phyloP scores from a whole-genome alignment of 2,888 invertebrate species.

The Galeruca laticollis region DNA sequence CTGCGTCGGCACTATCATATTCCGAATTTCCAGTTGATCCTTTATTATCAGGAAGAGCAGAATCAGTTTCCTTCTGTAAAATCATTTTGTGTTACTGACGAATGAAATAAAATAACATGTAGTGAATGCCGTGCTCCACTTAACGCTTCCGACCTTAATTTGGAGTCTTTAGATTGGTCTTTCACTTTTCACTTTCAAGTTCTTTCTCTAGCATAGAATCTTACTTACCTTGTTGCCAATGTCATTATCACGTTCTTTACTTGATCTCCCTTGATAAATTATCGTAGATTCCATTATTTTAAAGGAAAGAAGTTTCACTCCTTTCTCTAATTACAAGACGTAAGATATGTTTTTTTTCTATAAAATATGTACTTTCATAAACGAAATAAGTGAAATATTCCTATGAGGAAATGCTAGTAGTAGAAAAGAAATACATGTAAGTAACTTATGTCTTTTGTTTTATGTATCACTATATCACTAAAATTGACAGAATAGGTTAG shows the following conservation, averaged over 20 bases:
- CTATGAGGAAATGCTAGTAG: not conserved
- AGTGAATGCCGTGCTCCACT: conserved; percentile 58
- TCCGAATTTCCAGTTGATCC: conserved; percentile 60
- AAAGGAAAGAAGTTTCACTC: conserved; percentile 22
- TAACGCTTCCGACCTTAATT: conserved; percentile 61
- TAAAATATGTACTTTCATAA: not conserved
- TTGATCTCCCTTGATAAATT: not conserved
- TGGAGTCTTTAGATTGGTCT: conserved; percentile 35
- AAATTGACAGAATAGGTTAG: conserved; percentile 8
- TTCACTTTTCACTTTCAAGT: conserved; percentile 47
- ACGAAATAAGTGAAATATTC: not conserved
- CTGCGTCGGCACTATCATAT: conserved; percentile 62
- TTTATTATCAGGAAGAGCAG: conserved; percentile 50
- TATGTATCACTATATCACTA: not conserved
- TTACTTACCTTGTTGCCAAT: conserved; percentile 35
- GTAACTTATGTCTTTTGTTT: not conserved
- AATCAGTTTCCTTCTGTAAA: conserved; percentile 57
- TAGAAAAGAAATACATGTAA: not conserved
- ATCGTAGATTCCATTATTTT: conserved; percentile 24
- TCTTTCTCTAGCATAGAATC: not conserved
- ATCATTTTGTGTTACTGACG: conserved; percentile 48
- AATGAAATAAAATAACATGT: conserved; percentile 20
- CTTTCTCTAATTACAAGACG: conserved; percentile 10
- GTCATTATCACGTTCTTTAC: not conserved
- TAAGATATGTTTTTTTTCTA: conserved; percentile 20